phyloP scores from a whole-genome alignment of 2,888 invertebrate genomes.

The Andrena marginata region DNA sequence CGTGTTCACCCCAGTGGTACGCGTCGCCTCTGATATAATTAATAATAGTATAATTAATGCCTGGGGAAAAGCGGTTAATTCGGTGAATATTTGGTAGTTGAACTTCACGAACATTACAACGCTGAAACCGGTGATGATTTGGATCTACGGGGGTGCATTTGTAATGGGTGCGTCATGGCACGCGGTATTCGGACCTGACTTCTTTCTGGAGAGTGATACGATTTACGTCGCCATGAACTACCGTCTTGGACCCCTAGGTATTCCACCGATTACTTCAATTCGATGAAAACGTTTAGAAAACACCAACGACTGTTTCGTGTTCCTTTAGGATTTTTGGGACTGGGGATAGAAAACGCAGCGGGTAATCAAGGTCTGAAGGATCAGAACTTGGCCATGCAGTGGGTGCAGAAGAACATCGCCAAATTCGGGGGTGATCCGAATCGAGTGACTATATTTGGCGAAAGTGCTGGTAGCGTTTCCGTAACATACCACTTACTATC shows the following conservation, averaged over 20 bases:
- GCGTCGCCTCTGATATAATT: background rate
- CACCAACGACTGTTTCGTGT: background rate
- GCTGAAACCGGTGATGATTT: slow-evolving; percentile 66
- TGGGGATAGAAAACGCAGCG: slow-evolving; percentile 88
- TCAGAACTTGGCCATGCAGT: slow-evolving; percentile 89
- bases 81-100: background rate
- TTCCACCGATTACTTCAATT: background rate
- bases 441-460: slow-evolving; percentile 89
- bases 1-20: slow-evolving; percentile 74
- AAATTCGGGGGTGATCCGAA: slow-evolving; percentile 90
- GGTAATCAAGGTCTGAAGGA: slow-evolving; percentile 91
- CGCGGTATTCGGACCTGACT: slow-evolving; percentile 57
- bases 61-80: background rate
- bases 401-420: slow-evolving; percentile 89
- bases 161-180: slow-evolving; percentile 21
- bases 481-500: slow-evolving; percentile 48
- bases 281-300: background rate
- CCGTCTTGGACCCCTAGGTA: slow-evolving; percentile 72
- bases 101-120: background rate
- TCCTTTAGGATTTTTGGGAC: slow-evolving; percentile 86
- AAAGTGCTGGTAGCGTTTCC: slow-evolving; percentile 89
- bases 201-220: slow-evolving; percentile 71
- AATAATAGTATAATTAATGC: background rate
- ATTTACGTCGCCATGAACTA: slow-evolving; percentile 72
- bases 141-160: slow-evolving; percentile 69